Conservation (phyloP, 2,888 invertebrate species). For the Cremastobaeus sp. region DNA sequence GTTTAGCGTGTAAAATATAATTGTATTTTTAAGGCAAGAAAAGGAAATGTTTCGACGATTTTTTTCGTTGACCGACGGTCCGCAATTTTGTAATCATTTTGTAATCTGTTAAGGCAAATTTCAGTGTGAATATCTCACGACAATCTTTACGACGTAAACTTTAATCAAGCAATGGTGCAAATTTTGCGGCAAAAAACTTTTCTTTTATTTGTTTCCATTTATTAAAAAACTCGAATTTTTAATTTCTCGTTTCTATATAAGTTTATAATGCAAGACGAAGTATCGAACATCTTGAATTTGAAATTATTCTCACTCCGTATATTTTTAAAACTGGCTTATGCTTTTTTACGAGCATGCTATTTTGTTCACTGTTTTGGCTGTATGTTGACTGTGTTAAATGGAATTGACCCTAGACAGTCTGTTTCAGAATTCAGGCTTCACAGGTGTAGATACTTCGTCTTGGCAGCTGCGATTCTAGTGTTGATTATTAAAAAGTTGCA, state of each 20-base stretch:
- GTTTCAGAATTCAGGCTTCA: too few relatives aligned
- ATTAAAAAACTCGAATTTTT: slow-evolving; percentile 9
- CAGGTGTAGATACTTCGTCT: too few relatives aligned
- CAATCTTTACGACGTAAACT: slow-evolving; percentile 44
- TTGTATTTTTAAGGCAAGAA: slow-evolving; percentile 52
- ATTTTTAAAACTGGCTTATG: too few relatives aligned
- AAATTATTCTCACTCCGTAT: too few relatives aligned
- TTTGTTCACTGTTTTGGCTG: too few relatives aligned
- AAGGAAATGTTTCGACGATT: slow-evolving; percentile 41
- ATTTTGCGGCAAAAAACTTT: slow-evolving; percentile 3
- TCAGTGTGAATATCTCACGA: slow-evolving; percentile 45
- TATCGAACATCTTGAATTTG: too few relatives aligned
- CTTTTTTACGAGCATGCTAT: too few relatives aligned
- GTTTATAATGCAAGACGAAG: too few relatives aligned
- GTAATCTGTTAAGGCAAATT: slow-evolving; percentile 40
- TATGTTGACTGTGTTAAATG: too few relatives aligned
- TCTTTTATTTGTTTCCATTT: slow-evolving; percentile 12
- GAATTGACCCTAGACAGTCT: too few relatives aligned
- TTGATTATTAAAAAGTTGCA: slow-evolving; percentile 53
- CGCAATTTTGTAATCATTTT: slow-evolving; percentile 53
- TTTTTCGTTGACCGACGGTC: slow-evolving; percentile 38
- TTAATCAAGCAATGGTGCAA: slow-evolving; percentile 12
- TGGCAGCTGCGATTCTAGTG: slow-evolving; percentile 45
- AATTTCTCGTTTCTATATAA: slow-evolving; percentile 45
- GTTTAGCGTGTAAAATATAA: slow-evolving; percentile 53